Evolutionary conservation across 2,113 vertebrate genomes (phyloP).

Genomic region (Petrocephalus microphthalmus): DNA sequence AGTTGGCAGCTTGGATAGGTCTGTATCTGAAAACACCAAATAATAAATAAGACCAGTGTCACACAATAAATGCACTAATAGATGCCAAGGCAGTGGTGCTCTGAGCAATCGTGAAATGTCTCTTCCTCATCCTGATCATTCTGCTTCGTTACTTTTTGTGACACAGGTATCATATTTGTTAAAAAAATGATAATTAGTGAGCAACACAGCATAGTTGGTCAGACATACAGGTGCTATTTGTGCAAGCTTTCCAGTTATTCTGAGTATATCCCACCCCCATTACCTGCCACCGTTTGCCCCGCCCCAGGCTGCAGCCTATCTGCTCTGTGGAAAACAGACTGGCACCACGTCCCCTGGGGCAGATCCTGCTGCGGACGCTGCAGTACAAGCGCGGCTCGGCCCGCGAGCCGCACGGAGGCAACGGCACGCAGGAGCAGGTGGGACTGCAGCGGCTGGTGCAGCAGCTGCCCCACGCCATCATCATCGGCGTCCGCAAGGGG

Average conservation of each 20-base stretch:
- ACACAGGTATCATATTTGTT: background rate
- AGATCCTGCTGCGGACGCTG: slow-evolving; percentile 72
- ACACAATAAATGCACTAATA: background rate
- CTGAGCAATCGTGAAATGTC: background rate
- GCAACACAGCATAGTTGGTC: background rate
- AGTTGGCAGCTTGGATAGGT: slow-evolving; percentile 96
- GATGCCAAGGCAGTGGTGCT: no score
- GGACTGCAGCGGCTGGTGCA: slow-evolving; percentile 79
- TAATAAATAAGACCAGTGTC: background rate
- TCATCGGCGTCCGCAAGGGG: slow-evolving; percentile 91
- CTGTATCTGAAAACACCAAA: slow-evolving; percentile 37
- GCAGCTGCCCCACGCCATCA: slow-evolving; percentile 89
- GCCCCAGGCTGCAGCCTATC: slow-evolving; percentile 75
- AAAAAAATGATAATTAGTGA: background rate
- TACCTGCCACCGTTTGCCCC: background rate
- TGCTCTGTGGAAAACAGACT: slow-evolving; percentile 76
- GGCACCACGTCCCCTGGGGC: slow-evolving; percentile 56
- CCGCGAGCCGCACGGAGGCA: slow-evolving; percentile 78
- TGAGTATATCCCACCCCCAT: background rate
- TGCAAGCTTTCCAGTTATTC: background rate
- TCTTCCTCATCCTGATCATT: background rate
- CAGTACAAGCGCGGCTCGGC: slow-evolving; percentile 81
- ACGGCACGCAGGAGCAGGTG: slow-evolving; percentile 78
- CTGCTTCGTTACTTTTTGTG: background rate
- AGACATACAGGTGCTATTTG: background rate